Conservation (phyloP, 1,140 invertebrate species). For the Orius insidiosus region DNA sequence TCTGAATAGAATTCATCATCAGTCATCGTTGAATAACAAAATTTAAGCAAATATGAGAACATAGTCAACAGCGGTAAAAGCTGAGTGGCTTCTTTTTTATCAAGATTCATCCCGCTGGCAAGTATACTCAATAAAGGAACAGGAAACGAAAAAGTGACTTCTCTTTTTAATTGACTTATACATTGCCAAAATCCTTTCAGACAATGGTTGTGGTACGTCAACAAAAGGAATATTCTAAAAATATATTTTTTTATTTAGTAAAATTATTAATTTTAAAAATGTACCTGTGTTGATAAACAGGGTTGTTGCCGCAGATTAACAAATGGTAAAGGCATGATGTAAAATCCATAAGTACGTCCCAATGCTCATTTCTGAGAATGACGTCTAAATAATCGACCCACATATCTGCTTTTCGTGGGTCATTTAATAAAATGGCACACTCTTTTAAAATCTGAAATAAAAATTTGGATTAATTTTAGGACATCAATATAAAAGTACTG, state of each 20-base stretch:
- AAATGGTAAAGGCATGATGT: conserved; percentile 12
- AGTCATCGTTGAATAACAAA: conserved; percentile 68
- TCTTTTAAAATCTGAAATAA: background rate
- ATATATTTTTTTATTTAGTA: too few species aligned
- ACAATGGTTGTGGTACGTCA: conserved; percentile 9
- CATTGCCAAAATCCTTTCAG: conserved; percentile 60
- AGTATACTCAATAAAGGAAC: conserved; percentile 52
- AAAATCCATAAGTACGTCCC: conserved; percentile 1
- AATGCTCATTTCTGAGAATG: conserved; percentile 6
- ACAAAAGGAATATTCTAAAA: conserved; percentile 5
- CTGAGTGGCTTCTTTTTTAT: conserved; percentile 43
- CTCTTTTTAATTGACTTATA: conserved; percentile 32
- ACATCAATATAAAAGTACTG: too few species aligned
- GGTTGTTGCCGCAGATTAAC: background rate
- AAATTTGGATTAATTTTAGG: too few species aligned
- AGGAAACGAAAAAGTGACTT: conserved; percentile 42
- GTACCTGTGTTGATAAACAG: conserved; percentile 1
- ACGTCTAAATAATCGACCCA: conserved; percentile 5
- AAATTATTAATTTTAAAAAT: too few species aligned
- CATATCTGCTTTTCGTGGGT: conserved; percentile 12
- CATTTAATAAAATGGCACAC: background rate
- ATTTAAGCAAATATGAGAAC: conserved; percentile 69
- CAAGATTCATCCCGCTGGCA: conserved; percentile 44
- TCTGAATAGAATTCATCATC: conserved; percentile 61
- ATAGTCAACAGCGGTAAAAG: conserved; percentile 63